Percentiles rank a stretch among this genome's conserved stretches.
phyloP scores from a whole-genome alignment of 2,888 invertebrate genomes.

The Hirtodrosophila alboralis region DNA sequence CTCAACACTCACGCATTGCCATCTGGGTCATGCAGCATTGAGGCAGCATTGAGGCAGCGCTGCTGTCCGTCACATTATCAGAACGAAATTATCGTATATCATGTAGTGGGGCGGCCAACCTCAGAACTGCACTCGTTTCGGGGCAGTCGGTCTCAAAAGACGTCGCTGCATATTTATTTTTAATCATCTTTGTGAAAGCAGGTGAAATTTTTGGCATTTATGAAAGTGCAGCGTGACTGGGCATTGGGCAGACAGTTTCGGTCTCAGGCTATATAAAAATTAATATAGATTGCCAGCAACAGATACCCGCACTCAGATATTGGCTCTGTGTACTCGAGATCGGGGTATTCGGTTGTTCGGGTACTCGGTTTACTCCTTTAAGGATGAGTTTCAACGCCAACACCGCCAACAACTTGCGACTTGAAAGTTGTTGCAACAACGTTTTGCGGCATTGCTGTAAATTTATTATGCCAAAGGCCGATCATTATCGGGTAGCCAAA shows the following conservation, averaged over 20 bases:
- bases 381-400: conserved; percentile 30
- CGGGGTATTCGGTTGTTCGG: too few relatives aligned
- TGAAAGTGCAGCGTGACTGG: conserved; percentile 80
- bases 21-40: conserved; percentile 71
- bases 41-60: conserved; percentile 3
- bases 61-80: conserved; percentile 79
- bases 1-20: conserved; percentile 78
- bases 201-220: conserved; percentile 82
- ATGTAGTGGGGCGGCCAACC: conserved; percentile 52
- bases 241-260: conserved; percentile 33
- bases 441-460: conserved; percentile 70
- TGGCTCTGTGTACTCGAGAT: too few relatives aligned
- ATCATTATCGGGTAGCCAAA: conserved; percentile 82
- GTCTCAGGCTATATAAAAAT: conserved; percentile 64
- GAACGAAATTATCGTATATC: conserved; percentile 80
- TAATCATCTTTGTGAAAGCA: conserved; percentile 82
- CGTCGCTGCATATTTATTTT: conserved; percentile 76
- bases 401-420: conserved; percentile 49
- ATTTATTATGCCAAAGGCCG: conserved; percentile 82
- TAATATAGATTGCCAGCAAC: conserved; percentile 80
- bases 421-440: conserved; percentile 68
- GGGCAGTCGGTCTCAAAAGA: conserved; percentile 36
- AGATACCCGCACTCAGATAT: conserved; percentile 64
- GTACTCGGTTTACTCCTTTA: not conserved
- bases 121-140: conserved; percentile 65